Evolutionary conservation across 2,888 invertebrate species (phyloP), one percentile per base, ranked within the genome.

Genomic region (Branchellion lobata): DNA sequence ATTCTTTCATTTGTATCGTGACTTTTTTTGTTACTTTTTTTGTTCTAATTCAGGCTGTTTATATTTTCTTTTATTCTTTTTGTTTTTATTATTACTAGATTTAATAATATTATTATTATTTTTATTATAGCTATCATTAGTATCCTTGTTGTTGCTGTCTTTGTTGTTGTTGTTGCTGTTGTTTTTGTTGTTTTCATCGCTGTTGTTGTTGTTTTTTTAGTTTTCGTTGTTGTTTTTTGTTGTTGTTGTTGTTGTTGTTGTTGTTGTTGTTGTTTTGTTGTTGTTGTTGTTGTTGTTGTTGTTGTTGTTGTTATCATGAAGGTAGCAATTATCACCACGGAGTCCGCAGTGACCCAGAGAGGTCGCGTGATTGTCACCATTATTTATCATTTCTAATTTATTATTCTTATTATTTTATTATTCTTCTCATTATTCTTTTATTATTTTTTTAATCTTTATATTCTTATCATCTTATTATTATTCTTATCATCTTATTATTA

Each of bases 371-470:
- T 47, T 47, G 18, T 47, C 18, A 14, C 18, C 18, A 47, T 47
- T 47, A 47, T 47, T 47, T 47, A 14, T 47, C 11, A 14, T 47
- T 14, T 47, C 18, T 14, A 14, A 14, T 47, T 47, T 47, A 65
- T 65, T 65, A 65, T 65, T 65, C 11, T 8, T n/a, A 65, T 65
- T 65, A 65, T 65, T 65, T 65, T 65, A 65, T 65, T 65, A 65
- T 65, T 65, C 11, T 14, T 65, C 11, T n/a, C 8, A 65, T 65
- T 65, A 65, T 65, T 65, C 5, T 65, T 14, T 27, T 65, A 27
- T 27, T 65, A 27, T 27, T 65, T 8, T 27, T 65, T 65, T 27
- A 14, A 14, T 14, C n/a, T 65, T 14, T 65, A 27, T 27, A 14
- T 14, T 27, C n/a, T 47, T 8, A 47, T 47, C 18, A 14, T 14